Evolutionary conservation across 1,140 invertebrate genomes (phyloP).

Genomic region (Zaprionus camerounensis): DNA sequence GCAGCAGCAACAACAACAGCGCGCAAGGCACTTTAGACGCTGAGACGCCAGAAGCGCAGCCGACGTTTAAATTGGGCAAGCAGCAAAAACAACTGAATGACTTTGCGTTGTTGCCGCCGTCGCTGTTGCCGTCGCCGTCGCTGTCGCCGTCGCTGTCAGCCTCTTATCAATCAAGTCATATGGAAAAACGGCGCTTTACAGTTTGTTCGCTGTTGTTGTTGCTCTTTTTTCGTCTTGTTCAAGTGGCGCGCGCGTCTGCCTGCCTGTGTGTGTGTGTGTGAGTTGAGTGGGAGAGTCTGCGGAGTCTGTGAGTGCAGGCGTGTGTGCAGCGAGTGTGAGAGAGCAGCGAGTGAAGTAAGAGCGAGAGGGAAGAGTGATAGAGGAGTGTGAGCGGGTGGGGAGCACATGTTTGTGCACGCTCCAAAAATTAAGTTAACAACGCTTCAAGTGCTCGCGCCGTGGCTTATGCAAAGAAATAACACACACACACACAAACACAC

Average conservation of each 20-base stretch:
- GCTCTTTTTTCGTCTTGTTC: constrained; percentile 45
- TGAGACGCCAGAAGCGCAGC: constrained; percentile 9
- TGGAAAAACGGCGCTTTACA: constrained; percentile 79
- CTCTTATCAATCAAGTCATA: constrained; percentile 80
- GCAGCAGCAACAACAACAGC: constrained; percentile 35
- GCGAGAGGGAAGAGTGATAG: constrained; percentile 30
- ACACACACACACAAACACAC: constrained; percentile 20
- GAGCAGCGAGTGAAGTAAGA: background rate
- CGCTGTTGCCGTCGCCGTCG: background rate
- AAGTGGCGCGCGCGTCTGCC: constrained; percentile 60
- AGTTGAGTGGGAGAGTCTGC: constrained; percentile 62
- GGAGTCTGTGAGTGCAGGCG: constrained; percentile 18
- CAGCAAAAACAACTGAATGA: constrained; percentile 60
- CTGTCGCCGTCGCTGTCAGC: constrained; percentile 30
- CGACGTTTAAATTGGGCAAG: constrained; percentile 9
- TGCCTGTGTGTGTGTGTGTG: constrained; percentile 33
- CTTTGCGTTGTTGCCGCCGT: constrained; percentile 62
- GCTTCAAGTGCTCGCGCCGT: constrained; percentile 71
- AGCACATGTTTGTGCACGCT: constrained; percentile 76
- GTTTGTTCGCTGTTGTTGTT: constrained; percentile 20
- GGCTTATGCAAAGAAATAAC: constrained; percentile 58
- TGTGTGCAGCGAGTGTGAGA: background rate
- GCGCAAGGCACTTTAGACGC: constrained; percentile 56
- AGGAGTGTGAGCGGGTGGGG: constrained; percentile 17
- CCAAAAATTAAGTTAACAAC: constrained; percentile 83